Evolutionary conservation across 2,113 vertebrate genomes (phyloP), one percentile per base, ranked within the genome.

Genomic region (Protobothrops flavoviridis): DNA sequence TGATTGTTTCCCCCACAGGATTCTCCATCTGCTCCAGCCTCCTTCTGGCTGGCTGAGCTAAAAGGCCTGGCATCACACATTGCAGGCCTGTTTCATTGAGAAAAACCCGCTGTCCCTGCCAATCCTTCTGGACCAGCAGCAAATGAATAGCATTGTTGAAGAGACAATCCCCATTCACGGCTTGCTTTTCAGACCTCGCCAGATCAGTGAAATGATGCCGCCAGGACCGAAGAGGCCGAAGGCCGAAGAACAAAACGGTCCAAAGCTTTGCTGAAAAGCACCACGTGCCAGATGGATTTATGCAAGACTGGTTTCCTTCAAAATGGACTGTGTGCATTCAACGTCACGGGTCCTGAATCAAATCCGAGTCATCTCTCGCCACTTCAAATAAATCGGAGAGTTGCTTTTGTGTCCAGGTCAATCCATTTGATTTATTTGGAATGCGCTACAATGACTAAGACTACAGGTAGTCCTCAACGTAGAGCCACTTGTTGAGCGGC

Each of bases 51-150:
- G 81, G n/a, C 50, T 57, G 89, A 93, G 24, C 59, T 81, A 11
- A 10, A 43, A 24, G 13, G 39, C 9, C 9, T 81, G 53, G 90
- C 56, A 89, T 87, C 93, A 0, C 0, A 85, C 52, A 0, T 45
- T 0, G 92, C 90, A 55, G 93, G 81, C 92, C 29, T 92, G 94
- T 87, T 92, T 89, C 39, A 87, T 2, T 29, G 92, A 90, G 13
- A 48, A 85, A n/a, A 39, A 1, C 6, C 5, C 2, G 21, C 56
- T 0, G 0, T 26, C 15, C 45, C 43, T 61, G 50, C 0, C 0
- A 24, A 5, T 13, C 6, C 53, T 89, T 86, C 74, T 0, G 0
- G 48, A 85, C 1, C 86, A 61, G 69, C 94, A 88, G 59, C 56
- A 17, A 74, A 1, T 0, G 20, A 91, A 10, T 2, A n/a, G 57